Evolutionary conservation across 2,113 vertebrate species (phyloP), one percentile per base, ranked within the genome.

Genomic region (Epinephelus lanceolatus): DNA sequence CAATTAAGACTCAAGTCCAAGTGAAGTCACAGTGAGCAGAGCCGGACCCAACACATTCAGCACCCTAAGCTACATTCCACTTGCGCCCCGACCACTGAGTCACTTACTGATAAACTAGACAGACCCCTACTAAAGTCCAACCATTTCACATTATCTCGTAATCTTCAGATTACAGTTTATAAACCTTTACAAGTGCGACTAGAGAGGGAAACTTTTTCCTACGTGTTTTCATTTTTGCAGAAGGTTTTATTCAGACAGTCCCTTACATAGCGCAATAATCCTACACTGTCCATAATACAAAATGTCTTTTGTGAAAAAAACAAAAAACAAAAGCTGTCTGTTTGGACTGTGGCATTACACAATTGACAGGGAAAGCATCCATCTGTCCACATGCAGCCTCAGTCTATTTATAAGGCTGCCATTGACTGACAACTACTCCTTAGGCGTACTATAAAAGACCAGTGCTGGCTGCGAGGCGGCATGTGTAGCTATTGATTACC

Each of bases 401-500:
- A 55, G 56, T 90, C 91, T 93, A 88, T 93, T 91, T 91, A 83
- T 88, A 91, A 92, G 87, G 53, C 81, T 69, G 80, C 90, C 90
- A 90, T 62, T 91, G 90, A 86, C 89, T 91, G 91, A 91, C 88
- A 90, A 86, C 86, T 76, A 57, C 81, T 93, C 88, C 89, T 94
- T 74, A 72, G 92, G 92, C 92, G 25, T 80, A 66, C 77, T 77
- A 81, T 90, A 53, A 88, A 90, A 93, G 90, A 82, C 66, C 77
- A 70, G 74, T 15, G 88, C 85, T 77, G 84, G 88, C 89, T 80
- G 84, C 80, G 80, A 85, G 91, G 89, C 91, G 93, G 94, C 92
- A 94, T 94, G 86, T 93, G 90, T 90, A 88, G 87, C 79, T 95
- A 96, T 96, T 95, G 95, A 96, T 96, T 95, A 94, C 86, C 85